phyloP scores from a whole-genome alignment of 2,888 invertebrate genomes.

The Alentia gelatinosa region DNA sequence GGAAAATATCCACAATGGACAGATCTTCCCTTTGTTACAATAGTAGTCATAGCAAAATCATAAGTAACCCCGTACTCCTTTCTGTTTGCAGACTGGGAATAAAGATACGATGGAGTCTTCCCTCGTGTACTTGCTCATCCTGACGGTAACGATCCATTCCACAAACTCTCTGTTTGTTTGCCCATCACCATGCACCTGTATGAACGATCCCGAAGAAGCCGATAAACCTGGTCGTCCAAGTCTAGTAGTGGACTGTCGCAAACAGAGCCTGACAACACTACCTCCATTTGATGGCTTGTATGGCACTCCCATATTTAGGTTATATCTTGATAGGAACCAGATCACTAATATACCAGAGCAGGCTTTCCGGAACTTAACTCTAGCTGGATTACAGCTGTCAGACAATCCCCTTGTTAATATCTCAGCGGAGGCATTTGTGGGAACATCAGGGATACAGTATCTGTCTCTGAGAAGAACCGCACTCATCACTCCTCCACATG shows the following conservation, averaged over 20 bases:
- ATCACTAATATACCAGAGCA: background rate
- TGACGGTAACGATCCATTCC: background rate
- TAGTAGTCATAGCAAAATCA: too few relatives aligned
- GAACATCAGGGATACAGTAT: background rate
- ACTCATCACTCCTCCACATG: background rate
- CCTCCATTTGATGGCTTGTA: slow-evolving; percentile 12
- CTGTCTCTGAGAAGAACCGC: slow-evolving; percentile 12
- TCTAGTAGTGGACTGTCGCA: slow-evolving; percentile 10
- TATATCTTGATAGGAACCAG: slow-evolving; percentile 13
- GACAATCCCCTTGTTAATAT: slow-evolving; percentile 2
- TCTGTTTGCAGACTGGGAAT: background rate
- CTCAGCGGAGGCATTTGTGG: slow-evolving; percentile 4
- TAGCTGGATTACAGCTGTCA: background rate
- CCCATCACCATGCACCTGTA: background rate
- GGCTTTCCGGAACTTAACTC: background rate
- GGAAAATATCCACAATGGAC: too few relatives aligned
- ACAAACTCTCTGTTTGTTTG: background rate
- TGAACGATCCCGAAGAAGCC: background rate
- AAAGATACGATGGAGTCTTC: background rate
- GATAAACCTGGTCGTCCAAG: background rate
- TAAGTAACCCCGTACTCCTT: too few relatives aligned
- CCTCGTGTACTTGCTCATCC: background rate
- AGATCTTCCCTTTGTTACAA: too few relatives aligned
- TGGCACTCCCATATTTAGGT: background rate
- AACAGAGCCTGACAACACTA: background rate